A percentile compares a stretch with the other conserved stretches of the same genome.
phyloP scores from a whole-genome alignment of 2,797 vertebrate genomes.

The Enteromius fasciolatus region DNA sequence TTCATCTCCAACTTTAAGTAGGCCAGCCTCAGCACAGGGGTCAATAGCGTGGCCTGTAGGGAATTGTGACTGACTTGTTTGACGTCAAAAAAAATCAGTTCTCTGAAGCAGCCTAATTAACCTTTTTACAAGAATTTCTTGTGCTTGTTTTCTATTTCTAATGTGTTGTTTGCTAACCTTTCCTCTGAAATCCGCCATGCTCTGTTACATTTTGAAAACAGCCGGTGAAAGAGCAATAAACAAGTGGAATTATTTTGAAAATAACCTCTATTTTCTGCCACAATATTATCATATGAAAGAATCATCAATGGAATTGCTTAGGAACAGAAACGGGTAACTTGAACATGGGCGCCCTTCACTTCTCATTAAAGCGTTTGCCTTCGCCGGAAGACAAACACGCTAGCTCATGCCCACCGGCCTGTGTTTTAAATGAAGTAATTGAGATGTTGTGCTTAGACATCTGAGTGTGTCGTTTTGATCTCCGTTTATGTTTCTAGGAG shows the following conservation, averaged over 20 bases:
- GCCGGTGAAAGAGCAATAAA: conserved; percentile 1
- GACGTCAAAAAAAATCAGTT: conserved; percentile 34
- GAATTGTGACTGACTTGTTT: conserved; percentile 42
- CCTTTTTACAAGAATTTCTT: conserved; percentile 40
- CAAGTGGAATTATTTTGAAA: conserved; percentile 28
- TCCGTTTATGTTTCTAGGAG: conserved; percentile 34
- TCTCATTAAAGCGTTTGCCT: conserved; percentile 15
- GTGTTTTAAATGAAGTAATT: conserved; percentile 44
- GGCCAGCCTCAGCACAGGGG: conserved; percentile 28
- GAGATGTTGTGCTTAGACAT: conserved; percentile 42
- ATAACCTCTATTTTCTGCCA: conserved; percentile 16
- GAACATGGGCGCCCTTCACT: conserved; percentile 11
- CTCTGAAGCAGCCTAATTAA: conserved; percentile 43
- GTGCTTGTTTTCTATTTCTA: conserved; percentile 38
- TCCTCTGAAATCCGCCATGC: conserved; percentile 6
- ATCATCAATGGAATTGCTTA: conserved; percentile 4
- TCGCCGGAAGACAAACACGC: conserved; percentile 24
- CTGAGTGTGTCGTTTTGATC: conserved; percentile 20
- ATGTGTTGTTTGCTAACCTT: conserved; percentile 37
- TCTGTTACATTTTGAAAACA: conserved; percentile 13
- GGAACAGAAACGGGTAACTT: conserved; percentile 1
- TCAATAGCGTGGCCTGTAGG: conserved; percentile 34
- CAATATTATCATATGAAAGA: conserved; percentile 35
- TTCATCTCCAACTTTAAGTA: conserved; percentile 31
- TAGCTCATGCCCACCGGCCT: conserved; percentile 8